Base-by-base conservation (phyloP, 2,113 vertebrate genomes). In the Chamaea fasciata region DNA sequence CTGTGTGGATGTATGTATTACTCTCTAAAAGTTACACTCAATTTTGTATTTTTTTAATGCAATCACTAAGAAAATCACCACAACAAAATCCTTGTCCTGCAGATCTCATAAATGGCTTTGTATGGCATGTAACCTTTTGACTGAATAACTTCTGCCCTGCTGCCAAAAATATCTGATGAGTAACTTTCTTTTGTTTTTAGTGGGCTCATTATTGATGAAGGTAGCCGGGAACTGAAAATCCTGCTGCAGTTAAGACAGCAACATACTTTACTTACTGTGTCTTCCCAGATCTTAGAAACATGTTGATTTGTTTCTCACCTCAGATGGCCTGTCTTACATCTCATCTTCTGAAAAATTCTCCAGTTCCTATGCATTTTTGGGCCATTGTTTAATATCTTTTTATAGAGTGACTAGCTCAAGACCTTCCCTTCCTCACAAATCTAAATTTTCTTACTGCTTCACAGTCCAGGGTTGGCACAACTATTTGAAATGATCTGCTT, bases 401-500 rank as follows among this genome's bases (percentile, higher is more conserved):
- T 49, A 76, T 64, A 73, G 71, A 35, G 7, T 67, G 41, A 86
- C n/a, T 93, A 74, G 56, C 44, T 88, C 60, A 77, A 91, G 89
- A 50, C n/a, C 69, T 41, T 97, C 47, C 31, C 42, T 80, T 83
- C 68, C 70, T 92, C 67, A 73, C 79, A 94, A 90, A 80, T 83
- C 42, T 77, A 69, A 67, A 60, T 88, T 88, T 88, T 90, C 85
- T 94, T 92, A 90, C 44, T 96, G 88, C 62, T 94, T 93, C 92
- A 71, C 73, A 90, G 47, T 94, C 59, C 73, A 90, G 79, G 31
- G 28, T 47, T 97, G 96, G 95, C 94, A 94, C 75, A 94, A 94
- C 88, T 89, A 68, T 92, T 95, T 77, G 59, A 96, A 93, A 94
- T 93, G 70, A 93, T 95, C 93, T 96, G 63, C 90, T 95, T 95